These are phyloP conservation scores for Girardinus metallicus DNA, from an alignment of 2,797 vertebrate species.

Conservation along the genomic window DNA sequence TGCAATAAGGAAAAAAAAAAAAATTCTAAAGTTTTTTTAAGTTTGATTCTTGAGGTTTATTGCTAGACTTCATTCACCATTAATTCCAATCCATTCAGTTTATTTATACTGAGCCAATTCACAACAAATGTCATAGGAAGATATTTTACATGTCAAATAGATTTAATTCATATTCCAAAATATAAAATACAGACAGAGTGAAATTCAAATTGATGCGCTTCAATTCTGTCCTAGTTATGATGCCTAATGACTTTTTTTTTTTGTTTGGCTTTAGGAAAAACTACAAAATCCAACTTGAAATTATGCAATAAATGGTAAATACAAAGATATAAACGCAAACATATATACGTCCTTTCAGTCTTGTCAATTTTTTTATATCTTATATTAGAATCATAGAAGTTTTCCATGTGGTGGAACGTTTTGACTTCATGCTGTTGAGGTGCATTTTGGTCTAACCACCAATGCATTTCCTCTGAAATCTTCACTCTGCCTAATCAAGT, in stretches of 20 bases:
- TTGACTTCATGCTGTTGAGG: slow-evolving; percentile 5
- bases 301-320: not conserved
- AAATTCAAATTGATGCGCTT: not conserved
- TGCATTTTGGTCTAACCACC: slow-evolving; percentile 23
- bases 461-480: slow-evolving; percentile 34
- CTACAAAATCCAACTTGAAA: not conserved
- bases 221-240: not conserved
- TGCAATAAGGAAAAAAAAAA: not conserved
- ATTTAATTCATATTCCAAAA: not conserved
- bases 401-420: not conserved
- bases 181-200: not conserved
- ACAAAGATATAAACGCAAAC: not conserved
- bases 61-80: not conserved
- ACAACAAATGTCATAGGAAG: not conserved
- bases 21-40: not conserved
- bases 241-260: not conserved
- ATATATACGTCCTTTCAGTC: not conserved
- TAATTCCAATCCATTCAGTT: not conserved
- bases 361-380: not conserved
- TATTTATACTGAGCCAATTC: not conserved
- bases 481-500: not conserved
- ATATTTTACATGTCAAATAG: not conserved
- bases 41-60: not conserved
- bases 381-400: too few species aligned
- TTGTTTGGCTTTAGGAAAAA: not conserved